Evolutionary conservation across 92 coral and sea anemone species (phyloP).

Genomic region (Ricordea florida): DNA sequence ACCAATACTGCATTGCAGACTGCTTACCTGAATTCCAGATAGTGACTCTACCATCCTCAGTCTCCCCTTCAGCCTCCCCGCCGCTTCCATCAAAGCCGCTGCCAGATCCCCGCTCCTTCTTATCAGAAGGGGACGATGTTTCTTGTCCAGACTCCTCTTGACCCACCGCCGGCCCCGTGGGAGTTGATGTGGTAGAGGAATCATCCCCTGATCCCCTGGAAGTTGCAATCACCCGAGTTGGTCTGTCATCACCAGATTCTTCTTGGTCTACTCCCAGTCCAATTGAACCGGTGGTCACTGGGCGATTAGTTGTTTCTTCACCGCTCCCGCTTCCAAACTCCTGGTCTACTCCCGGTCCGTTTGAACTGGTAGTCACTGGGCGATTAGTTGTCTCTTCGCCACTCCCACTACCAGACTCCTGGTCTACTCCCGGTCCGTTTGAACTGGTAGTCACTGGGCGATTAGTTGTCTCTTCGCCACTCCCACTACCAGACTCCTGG

Average conservation of each 20-base stretch:
- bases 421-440: slow-evolving; percentile 21
- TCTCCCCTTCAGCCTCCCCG: slow-evolving; percentile 25
- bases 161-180: too few species aligned
- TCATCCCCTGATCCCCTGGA: too few species aligned
- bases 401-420: slow-evolving; percentile 45
- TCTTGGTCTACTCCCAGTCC: slow-evolving; percentile 39
- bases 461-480: not conserved
- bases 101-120: not conserved
- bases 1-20: too few species aligned
- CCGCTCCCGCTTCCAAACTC: not conserved
- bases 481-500: slow-evolving; percentile 49
- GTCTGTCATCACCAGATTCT: slow-evolving; percentile 32
- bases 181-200: too few species aligned
- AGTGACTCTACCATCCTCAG: slow-evolving; percentile 8
- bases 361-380: not conserved
- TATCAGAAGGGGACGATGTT: too few species aligned
- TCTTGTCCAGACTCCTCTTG: not conserved
- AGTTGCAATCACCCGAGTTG: slow-evolving; percentile 6
- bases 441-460: not conserved
- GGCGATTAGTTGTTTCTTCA: too few species aligned
- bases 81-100: not conserved
- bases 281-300: too few species aligned
- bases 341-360: slow-evolving; percentile 2
- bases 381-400: not conserved
- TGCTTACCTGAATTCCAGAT: slow-evolving; percentile 35